Conservation (phyloP, 2,797 vertebrate species). For the Spatula clypeata region DNA sequence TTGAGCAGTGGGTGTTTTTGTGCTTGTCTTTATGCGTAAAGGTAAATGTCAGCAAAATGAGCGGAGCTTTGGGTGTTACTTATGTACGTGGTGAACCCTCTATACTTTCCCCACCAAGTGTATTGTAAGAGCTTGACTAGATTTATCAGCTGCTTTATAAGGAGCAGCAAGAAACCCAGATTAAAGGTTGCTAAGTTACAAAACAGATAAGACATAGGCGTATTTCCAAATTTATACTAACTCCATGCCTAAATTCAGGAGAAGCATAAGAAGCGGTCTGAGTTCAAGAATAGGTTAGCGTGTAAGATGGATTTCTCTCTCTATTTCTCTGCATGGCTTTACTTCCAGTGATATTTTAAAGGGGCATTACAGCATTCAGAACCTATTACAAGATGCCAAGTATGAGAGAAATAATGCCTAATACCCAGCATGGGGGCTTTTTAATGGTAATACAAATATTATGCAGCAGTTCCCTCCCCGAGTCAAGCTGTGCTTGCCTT, state of each 20-base stretch:
- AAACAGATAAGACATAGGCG: conserved; percentile 69
- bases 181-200: conserved; percentile 82
- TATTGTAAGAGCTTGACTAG: conserved; percentile 34
- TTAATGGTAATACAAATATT: conserved; percentile 73
- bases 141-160: conserved; percentile 66
- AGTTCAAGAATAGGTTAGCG: conserved; percentile 52
- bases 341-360: conserved; percentile 68
- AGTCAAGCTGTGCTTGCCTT: conserved; percentile 47
- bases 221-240: conserved; percentile 75
- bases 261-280: neutral
- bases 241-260: conserved; percentile 62
- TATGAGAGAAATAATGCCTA: conserved; percentile 69
- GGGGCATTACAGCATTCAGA: conserved; percentile 52
- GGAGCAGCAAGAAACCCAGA: conserved; percentile 62
- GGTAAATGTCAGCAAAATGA: conserved; percentile 59
- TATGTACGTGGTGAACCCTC: conserved; percentile 21
- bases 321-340: conserved; percentile 43
- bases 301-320: conserved; percentile 63
- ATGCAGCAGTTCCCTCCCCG: conserved; percentile 54
- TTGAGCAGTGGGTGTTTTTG: conserved; percentile 55
- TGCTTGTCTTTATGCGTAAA: conserved; percentile 51
- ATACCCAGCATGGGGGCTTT: conserved; percentile 71
- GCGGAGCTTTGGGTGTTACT: conserved; percentile 44
- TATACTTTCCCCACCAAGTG: conserved; percentile 24
- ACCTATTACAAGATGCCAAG: conserved; percentile 43